Evolutionary conservation across 2,113 vertebrate genomes (phyloP).

Genomic region (Gulo gulo): DNA sequence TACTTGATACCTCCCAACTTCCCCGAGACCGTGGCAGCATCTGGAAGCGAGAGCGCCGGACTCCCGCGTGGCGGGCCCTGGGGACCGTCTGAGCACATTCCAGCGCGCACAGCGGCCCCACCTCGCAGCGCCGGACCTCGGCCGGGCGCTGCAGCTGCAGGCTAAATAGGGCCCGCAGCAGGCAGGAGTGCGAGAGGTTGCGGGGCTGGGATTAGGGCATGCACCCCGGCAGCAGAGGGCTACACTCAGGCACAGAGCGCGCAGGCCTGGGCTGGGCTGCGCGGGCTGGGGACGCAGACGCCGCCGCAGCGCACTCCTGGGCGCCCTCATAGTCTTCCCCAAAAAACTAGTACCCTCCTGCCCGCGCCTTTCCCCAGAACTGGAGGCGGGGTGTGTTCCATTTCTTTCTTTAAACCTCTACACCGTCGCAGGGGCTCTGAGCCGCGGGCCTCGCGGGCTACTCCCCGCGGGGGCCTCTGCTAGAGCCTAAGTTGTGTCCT

Average conservation of each 20-base stretch:
- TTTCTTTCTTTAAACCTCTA: constrained; percentile 18
- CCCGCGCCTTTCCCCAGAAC: background rate
- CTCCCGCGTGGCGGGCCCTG: constrained; percentile 49
- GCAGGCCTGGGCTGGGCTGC: background rate
- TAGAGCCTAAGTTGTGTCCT: constrained; percentile 26
- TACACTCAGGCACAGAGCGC: background rate
- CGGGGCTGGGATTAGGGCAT: background rate
- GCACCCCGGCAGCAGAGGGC: background rate
- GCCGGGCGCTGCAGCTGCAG: background rate
- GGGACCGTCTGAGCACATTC: constrained; percentile 68
- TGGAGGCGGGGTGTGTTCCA: background rate
- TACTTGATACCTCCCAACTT: constrained; percentile 90
- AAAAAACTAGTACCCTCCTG: background rate
- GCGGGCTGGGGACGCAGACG: background rate
- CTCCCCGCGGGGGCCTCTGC: background rate
- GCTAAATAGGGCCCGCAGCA: background rate
- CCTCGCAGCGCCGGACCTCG: background rate
- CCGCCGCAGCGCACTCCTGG: background rate
- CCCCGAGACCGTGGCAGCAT: constrained; percentile 81
- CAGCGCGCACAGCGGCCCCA: constrained; percentile 37
- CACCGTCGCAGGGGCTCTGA: background rate
- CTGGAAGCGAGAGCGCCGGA: constrained; percentile 74
- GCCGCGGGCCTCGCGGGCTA: background rate
- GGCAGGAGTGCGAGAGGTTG: background rate
- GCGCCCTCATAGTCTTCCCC: background rate